Base-by-base conservation (phyloP, 2,888 invertebrate genomes). In the Dyspetes luteomarginatus region DNA sequence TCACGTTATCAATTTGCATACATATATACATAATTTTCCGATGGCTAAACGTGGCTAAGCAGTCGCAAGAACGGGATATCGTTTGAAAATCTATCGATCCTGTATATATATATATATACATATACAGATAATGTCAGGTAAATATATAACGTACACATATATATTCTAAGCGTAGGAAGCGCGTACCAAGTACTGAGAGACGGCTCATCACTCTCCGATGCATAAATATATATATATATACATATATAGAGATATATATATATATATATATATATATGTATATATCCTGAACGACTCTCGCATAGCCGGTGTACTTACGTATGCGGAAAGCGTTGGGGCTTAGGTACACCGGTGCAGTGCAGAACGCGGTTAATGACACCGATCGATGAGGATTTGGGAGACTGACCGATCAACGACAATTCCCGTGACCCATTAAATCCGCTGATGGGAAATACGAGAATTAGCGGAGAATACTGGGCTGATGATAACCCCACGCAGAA, bases 321-420 rank as follows among this genome's bases (percentile, higher is more conserved):
- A 41, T 56, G 50, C 50, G n/a, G 12, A 58, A 58, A 45, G 28
- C 19, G 2, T 15, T 19, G 22, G 19, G 15, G 36, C 15, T n/a
- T 24, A 55, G 45, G 36, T 56, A 50, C 48, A 58, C 41, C 24
- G 7, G 26, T 19, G 19, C 56, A 28, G 19, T 41, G 50, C n/a
- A 22, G 24, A 52, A 77, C 30, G 30, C 52, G n/a, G 55, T 64
- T 48, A 77, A 64, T 56, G 77, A 64, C 56, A 50, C 30, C 56
- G 19, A 26, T 69, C 76, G 62, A 45, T 62, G 26, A 77, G 68
- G 60, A 74, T 77, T 77, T 69, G 24, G 17, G 30, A n/a, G 41
- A 65, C 56, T 72, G 58, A 65, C 26, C 41, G 41, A 74, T 65
- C 73, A 48, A 56, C 56, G 64, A 48, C 64, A 36, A 65, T 64